phyloP scores from a whole-genome alignment of 2,113 vertebrate genomes.

The Poicephalus gulielmi region DNA sequence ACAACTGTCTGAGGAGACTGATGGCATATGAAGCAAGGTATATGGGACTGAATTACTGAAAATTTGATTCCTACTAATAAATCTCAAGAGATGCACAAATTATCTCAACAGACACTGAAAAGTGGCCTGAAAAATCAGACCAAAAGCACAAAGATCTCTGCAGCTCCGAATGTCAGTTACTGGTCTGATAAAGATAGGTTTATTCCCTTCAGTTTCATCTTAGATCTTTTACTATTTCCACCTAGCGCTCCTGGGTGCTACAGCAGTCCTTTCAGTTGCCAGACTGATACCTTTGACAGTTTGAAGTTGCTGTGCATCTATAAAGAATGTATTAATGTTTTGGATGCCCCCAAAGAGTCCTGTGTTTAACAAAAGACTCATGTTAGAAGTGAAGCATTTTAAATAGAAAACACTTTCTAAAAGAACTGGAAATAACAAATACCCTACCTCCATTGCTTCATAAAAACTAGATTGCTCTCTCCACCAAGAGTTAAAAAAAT shows the following conservation, averaged over 20 bases:
- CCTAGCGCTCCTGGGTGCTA: neutral
- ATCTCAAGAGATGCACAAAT: neutral
- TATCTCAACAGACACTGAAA: neutral
- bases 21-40: neutral
- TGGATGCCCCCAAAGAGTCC: neutral
- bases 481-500: neutral
- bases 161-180: neutral
- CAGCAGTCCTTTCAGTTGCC: neutral
- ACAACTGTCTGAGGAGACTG: neutral
- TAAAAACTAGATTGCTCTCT: neutral
- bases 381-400: neutral
- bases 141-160: neutral
- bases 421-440: neutral
- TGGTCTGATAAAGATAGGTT: neutral
- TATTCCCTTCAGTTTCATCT: neutral
- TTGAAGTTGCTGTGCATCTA: neutral
- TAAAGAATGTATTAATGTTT: neutral
- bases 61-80: neutral
- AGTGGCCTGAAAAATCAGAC: neutral
- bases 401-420: neutral
- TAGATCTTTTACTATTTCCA: neutral
- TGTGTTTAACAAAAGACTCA: neutral
- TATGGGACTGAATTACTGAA: neutral
- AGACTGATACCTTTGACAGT: neutral
- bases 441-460: neutral